These are phyloP conservation scores for Tolypeutes matacus DNA, from an alignment of 2,797 vertebrate species.

Conservation along the genomic window DNA sequence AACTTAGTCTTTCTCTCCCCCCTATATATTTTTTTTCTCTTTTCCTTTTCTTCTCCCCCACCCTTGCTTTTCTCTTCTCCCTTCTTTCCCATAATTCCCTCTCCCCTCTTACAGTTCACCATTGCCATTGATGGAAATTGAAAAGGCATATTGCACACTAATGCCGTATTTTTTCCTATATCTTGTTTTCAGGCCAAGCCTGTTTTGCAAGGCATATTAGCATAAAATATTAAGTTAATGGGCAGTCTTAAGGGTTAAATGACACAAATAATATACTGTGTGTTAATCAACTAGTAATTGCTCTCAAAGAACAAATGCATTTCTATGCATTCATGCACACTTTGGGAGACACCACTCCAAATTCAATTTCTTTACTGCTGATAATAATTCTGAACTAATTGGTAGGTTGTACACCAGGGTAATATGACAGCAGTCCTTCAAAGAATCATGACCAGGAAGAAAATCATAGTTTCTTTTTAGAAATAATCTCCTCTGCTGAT, in stretches of 20 bases:
- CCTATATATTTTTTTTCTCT: neutral
- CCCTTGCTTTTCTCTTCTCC: neutral
- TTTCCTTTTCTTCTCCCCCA: neutral
- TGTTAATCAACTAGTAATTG: slow-evolving; percentile 24
- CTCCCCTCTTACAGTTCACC: neutral
- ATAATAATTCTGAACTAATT: slow-evolving; percentile 59
- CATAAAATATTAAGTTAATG: slow-evolving; percentile 61
- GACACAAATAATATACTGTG: neutral
- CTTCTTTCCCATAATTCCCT: neutral
- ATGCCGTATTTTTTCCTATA: neutral
- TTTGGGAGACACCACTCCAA: neutral
- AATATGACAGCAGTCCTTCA: neutral
- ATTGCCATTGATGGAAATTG: neutral
- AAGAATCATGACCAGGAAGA: slow-evolving; percentile 38
- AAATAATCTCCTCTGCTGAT: neutral
- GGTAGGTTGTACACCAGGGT: neutral
- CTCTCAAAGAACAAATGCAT: neutral
- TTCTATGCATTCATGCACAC: neutral
- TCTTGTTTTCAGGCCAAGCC: slow-evolving; percentile 35
- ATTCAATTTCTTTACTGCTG: slow-evolving; percentile 21
- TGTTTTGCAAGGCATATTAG: slow-evolving; percentile 45
- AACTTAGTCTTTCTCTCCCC: neutral
- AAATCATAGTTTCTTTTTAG: slow-evolving; percentile 58
- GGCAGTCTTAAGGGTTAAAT: slow-evolving; percentile 54
- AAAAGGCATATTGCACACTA: slow-evolving; percentile 11